phyloP scores from a whole-genome alignment of 2,888 invertebrate species.

The Scrobipalpa costella region DNA sequence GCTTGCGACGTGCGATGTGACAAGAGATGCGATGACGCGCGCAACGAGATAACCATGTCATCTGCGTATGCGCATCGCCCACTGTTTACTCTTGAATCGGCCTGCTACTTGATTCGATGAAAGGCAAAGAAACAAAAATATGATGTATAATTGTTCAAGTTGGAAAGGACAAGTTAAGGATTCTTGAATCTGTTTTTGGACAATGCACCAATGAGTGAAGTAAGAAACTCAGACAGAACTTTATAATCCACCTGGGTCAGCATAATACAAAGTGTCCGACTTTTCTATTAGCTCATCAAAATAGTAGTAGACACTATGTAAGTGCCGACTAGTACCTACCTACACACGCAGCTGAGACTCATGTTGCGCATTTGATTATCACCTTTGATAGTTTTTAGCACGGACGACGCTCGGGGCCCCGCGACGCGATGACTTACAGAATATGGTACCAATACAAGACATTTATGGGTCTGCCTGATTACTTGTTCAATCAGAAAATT shows the following conservation, averaged over 20 bases:
- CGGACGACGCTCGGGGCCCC: slow-evolving; percentile 41
- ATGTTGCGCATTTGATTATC: slow-evolving; percentile 58
- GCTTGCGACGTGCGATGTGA: not conserved
- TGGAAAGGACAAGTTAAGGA: too few relatives aligned
- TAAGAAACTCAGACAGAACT: too few relatives aligned
- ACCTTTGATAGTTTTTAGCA: slow-evolving; percentile 58
- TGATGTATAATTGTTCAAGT: too few relatives aligned
- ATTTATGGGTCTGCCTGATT: slow-evolving; percentile 12
- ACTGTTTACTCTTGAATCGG: not conserved
- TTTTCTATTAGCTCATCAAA: too few relatives aligned
- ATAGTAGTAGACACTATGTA: slow-evolving; percentile 2
- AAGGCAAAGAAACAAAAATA: too few relatives aligned
- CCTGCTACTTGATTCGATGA: too few relatives aligned
- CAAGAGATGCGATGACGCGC: slow-evolving; percentile 1
- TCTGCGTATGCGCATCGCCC: not conserved
- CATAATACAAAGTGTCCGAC: too few relatives aligned
- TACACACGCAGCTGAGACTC: too few relatives aligned
- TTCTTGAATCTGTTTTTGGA: too few relatives aligned
- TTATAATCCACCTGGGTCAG: too few relatives aligned
- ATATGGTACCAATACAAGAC: too few relatives aligned
- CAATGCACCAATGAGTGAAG: too few relatives aligned
- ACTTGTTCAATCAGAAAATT: slow-evolving; percentile 9
- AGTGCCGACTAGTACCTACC: not conserved
- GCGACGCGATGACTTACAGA: slow-evolving; percentile 5
- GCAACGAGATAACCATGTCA: not conserved